Evolutionary conservation across 1,140 invertebrate genomes (phyloP).

Genomic region (Conus betulinus): DNA sequence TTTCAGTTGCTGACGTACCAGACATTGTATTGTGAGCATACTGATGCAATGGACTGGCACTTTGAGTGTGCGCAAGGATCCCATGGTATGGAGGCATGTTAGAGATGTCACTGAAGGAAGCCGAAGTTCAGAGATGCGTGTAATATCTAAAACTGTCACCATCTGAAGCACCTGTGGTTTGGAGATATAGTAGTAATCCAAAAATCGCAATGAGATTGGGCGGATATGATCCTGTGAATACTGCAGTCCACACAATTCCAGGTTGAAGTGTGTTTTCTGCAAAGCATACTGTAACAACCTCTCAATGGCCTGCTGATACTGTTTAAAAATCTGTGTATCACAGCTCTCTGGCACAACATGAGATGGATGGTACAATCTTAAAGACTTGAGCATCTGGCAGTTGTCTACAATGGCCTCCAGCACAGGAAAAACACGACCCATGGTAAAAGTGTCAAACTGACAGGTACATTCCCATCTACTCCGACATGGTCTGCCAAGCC

Average conservation of each 20-base stretch:
- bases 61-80: constrained; percentile 11
- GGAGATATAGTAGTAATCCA: constrained; percentile 33
- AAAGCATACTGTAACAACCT: constrained; percentile 24
- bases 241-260: constrained; percentile 29
- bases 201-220: constrained; percentile 29
- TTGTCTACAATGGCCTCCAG: constrained; percentile 3
- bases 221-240: constrained; percentile 30
- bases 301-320: constrained; percentile 33
- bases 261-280: not conserved
- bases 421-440: constrained; percentile 19
- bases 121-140: not conserved
- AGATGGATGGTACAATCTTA: constrained; percentile 32
- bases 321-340: constrained; percentile 30
- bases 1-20: constrained; percentile 5
- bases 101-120: not conserved
- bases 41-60: constrained; percentile 29
- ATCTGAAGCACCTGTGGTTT: constrained; percentile 23
- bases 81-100: constrained; percentile 10
- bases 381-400: constrained; percentile 13
- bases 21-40: not conserved
- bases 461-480: constrained; percentile 29
- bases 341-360: constrained; percentile 22
- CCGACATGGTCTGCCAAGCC: constrained; percentile 25
- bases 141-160: constrained; percentile 27
- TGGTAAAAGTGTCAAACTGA: not conserved